A percentile compares a stretch with the other conserved stretches of the same genome.
phyloP scores from a whole-genome alignment of 2,113 vertebrate genomes.

The Hyperopisus bebe region DNA sequence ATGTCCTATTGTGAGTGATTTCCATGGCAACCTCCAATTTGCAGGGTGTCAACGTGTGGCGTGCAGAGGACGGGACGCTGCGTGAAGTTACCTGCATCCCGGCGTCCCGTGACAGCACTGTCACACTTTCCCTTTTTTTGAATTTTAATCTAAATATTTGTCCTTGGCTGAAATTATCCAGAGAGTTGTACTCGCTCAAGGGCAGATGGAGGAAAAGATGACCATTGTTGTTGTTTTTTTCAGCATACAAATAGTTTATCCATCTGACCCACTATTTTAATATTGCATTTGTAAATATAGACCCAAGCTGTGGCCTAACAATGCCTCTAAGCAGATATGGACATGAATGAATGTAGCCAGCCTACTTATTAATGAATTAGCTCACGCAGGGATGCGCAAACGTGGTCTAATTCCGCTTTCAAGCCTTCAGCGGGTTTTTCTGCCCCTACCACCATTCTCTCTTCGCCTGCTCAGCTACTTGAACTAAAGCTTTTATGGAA shows the following conservation, averaged over 20 bases:
- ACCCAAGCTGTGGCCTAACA: neutral
- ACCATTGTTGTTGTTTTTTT: neutral
- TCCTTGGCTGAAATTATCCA: neutral
- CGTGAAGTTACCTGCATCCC: neutral
- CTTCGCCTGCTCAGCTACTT: neutral
- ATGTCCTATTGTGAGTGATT: slow-evolving; percentile 19
- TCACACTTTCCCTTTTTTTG: neutral
- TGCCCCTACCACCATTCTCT: neutral
- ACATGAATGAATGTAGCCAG: neutral
- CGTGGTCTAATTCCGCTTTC: neutral
- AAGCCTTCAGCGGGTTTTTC: neutral
- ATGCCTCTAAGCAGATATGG: neutral
- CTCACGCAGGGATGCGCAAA: neutral
- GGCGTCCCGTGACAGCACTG: neutral
- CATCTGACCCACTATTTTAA: neutral
- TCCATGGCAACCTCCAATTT: slow-evolving; percentile 27
- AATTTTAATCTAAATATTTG: neutral
- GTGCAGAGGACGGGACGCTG: neutral
- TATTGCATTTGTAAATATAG: neutral
- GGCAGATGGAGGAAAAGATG: neutral
- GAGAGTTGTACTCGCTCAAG: neutral
- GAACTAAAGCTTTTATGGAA: neutral
- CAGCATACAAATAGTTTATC: neutral
- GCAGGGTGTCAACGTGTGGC: neutral
- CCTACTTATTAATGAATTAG: neutral